phyloP scores from a whole-genome alignment of 2,113 vertebrate species.

The Sapajus apella region DNA sequence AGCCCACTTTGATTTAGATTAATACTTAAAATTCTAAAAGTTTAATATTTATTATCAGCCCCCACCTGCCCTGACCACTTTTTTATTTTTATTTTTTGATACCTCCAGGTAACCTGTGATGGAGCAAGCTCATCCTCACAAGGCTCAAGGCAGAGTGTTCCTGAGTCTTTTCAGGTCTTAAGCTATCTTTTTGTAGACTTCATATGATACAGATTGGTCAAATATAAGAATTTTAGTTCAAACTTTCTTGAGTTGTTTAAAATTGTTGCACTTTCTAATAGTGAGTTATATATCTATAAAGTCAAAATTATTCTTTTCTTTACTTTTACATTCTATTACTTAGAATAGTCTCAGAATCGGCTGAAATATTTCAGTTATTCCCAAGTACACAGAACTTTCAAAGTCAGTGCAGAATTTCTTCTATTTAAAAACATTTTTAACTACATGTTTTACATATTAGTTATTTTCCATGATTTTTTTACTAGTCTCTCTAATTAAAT shows the following conservation, averaged over 20 bases:
- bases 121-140: background rate
- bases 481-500: background rate
- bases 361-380: background rate
- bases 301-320: background rate
- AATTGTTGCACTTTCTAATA: background rate
- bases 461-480: background rate
- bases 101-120: no score
- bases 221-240: background rate
- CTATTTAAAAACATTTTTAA: background rate
- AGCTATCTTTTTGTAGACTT: background rate
- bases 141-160: no score
- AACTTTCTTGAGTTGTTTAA: background rate
- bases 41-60: background rate
- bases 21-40: background rate
- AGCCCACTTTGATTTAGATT: background rate
- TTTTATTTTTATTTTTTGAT: no score
- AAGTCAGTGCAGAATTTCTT: background rate
- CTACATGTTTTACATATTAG: background rate
- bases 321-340: background rate
- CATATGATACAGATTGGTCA: background rate
- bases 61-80: accelerated
- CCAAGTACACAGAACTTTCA: no score
- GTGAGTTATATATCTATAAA: background rate
- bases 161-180: background rate
- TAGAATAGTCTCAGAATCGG: background rate